Evolutionary conservation across 2,113 vertebrate species (phyloP).

Genomic region (Gavialis gangeticus): DNA sequence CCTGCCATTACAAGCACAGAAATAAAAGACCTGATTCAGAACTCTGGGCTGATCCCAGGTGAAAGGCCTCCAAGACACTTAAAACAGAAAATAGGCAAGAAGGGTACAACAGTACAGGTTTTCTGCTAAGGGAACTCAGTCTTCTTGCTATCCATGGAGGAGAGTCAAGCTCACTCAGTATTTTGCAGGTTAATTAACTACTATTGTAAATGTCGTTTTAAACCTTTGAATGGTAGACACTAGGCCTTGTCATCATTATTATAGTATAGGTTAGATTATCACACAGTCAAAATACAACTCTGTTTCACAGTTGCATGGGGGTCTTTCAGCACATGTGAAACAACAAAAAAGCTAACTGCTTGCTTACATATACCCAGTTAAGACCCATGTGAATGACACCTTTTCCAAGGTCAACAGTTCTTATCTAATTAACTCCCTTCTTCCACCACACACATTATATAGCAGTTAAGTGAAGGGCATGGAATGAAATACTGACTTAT

Average conservation of each 20-base stretch:
- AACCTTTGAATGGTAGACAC: background rate
- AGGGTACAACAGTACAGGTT: background rate
- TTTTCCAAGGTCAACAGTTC: background rate
- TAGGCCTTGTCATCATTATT: background rate
- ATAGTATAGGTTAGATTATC: background rate
- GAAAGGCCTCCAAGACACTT: background rate
- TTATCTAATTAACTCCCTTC: background rate
- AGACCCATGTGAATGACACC: background rate
- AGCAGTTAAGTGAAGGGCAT: background rate
- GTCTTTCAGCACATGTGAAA: conserved; percentile 17
- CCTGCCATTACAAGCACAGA: accelerated
- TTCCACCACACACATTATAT: background rate
- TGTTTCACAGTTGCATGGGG: background rate
- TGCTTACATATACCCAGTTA: background rate
- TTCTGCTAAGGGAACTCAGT: background rate
- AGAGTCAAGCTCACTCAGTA: background rate
- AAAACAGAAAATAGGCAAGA: background rate
- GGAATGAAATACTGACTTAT: background rate
- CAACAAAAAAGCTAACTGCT: background rate
- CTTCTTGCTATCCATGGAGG: background rate
- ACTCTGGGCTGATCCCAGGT: background rate
- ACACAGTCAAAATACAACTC: background rate
- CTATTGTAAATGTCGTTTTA: accelerated
- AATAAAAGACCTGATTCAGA: background rate
- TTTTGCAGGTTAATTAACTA: background rate